Conservation (phyloP, 2,888 invertebrate species). For the Drosophila formosana region DNA sequence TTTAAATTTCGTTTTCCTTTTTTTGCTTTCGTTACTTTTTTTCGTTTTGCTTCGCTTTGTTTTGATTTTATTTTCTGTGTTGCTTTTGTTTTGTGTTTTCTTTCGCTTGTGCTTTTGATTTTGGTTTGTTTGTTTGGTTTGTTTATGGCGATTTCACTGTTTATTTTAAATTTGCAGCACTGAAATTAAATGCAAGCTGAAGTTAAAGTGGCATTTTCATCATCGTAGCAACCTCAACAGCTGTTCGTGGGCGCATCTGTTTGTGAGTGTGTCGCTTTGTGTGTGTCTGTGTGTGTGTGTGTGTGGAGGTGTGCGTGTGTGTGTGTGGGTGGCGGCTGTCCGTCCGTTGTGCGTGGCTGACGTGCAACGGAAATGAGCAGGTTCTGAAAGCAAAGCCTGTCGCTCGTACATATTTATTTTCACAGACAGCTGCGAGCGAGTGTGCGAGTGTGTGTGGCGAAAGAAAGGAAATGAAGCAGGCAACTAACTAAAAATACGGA, state of each 20-base stretch:
- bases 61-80: constrained; percentile 23
- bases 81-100: constrained; percentile 37
- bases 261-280: constrained; percentile 11
- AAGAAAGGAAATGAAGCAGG: constrained; percentile 47
- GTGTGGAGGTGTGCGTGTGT: neutral
- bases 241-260: constrained; percentile 3
- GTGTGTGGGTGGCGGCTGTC: constrained; percentile 4
- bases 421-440: constrained; percentile 9
- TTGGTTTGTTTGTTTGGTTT: constrained; percentile 12
- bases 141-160: constrained; percentile 35
- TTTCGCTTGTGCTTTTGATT: constrained; percentile 18
- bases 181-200: constrained; percentile 38
- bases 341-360: constrained; percentile 31
- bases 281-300: constrained; percentile 1
- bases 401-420: constrained; percentile 19
- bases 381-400: constrained; percentile 29
- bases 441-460: constrained; percentile 1
- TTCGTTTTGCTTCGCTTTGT: constrained; percentile 4
- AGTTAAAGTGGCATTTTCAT: constrained; percentile 41
- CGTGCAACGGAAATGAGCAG: constrained; percentile 68
- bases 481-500: constrained; percentile 40
- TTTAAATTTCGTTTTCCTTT: constrained; percentile 71
- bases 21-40: constrained; percentile 27
- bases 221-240: constrained; percentile 28
- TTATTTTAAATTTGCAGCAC: constrained; percentile 56